Base-by-base conservation (phyloP, 1,140 invertebrate genomes). In the Amphibalanus amphitrite region DNA sequence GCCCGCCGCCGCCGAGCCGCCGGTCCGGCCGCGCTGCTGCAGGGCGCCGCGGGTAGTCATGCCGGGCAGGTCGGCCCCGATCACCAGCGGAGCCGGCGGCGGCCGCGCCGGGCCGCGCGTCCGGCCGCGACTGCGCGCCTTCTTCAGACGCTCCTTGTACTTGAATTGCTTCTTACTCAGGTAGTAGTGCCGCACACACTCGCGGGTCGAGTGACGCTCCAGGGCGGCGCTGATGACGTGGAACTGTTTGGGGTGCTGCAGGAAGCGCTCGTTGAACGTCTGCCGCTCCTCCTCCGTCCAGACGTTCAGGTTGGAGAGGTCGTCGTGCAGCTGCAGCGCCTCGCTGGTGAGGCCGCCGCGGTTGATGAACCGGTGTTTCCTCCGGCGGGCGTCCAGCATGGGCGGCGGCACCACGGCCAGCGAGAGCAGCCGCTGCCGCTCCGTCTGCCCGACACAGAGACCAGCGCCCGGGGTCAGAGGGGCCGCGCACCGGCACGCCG, bases 201-300 rank as follows among this genome's bases (percentile, higher is more conserved):
- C 93, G 68, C 88, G 84, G 25, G 95, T 92, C 75, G 85, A 92
- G 84, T 98, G 98, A 77, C 91, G 85, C 75, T 96, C 93, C 71
- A 98, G 82, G 77, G 88, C 95, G 74, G 90, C 89, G 15, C 93
- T 91, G 76, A 98, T 97, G 69, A 89, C 85, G 69, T 90, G 90
- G 82, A 98, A 98, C 80, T 97, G 97, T 82, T 98, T 98, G 68
- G 95, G 95, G 81, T 97, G 93, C 81, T 95, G 93, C 26, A 98
- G 84, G 80, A 95, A 98, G 81, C 96, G 95, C 80, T 98, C 95
- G 76, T 92, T 82, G 74, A 86, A 86, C 68, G 83, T 82, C 72
- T 77, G 89, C 83, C 83, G 92, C 79, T 97, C 93, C 69, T 86
- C 84, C 0, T 88, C 81, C 25, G 93, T 94, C 96, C 96, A 98